These are phyloP conservation scores for Pseudomugil tenellus DNA, from an alignment of 2,797 vertebrate genomes.

Conservation along the genomic window DNA sequence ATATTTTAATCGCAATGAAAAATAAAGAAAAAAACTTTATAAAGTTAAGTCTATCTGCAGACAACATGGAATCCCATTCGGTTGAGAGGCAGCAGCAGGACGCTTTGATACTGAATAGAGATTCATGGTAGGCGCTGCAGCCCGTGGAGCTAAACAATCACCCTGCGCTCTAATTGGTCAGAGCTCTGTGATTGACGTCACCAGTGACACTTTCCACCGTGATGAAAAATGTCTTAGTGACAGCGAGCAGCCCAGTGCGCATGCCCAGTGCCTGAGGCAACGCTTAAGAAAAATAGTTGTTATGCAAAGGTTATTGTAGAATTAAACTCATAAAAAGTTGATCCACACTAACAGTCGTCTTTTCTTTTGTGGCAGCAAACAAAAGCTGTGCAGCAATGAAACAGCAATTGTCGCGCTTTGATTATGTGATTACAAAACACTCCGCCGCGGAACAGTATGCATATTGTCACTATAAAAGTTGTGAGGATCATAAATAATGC, in stretches of 20 bases:
- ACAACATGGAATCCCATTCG: slow-evolving; percentile 90
- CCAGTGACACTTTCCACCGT: slow-evolving; percentile 88
- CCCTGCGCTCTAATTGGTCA: slow-evolving; percentile 89
- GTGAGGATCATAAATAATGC: slow-evolving; percentile 71
- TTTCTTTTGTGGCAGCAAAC: slow-evolving; percentile 53
- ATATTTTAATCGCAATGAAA: slow-evolving; percentile 88
- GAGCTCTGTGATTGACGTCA: slow-evolving; percentile 88
- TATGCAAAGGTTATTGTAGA: slow-evolving; percentile 84
- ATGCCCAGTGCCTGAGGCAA: slow-evolving; percentile 81
- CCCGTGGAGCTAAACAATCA: slow-evolving; percentile 92
- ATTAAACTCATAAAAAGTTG: slow-evolving; percentile 77
- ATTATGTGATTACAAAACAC: slow-evolving; percentile 59
- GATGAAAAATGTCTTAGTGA: slow-evolving; percentile 88
- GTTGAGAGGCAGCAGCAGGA: slow-evolving; percentile 92
- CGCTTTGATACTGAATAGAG: slow-evolving; percentile 93
- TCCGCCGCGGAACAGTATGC: slow-evolving; percentile 33
- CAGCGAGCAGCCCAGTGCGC: slow-evolving; percentile 79
- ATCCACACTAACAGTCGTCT: slow-evolving; percentile 58
- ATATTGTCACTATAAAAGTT: slow-evolving; percentile 63
- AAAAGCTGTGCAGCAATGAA: slow-evolving; percentile 57
- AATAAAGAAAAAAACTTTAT: slow-evolving; percentile 80
- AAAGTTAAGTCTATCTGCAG: slow-evolving; percentile 88
- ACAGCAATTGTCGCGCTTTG: slow-evolving; percentile 53
- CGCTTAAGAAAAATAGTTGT: slow-evolving; percentile 74
- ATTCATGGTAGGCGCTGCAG: slow-evolving; percentile 88